Conservation (phyloP, 2,113 vertebrate species). For the Lepus timidus region DNA sequence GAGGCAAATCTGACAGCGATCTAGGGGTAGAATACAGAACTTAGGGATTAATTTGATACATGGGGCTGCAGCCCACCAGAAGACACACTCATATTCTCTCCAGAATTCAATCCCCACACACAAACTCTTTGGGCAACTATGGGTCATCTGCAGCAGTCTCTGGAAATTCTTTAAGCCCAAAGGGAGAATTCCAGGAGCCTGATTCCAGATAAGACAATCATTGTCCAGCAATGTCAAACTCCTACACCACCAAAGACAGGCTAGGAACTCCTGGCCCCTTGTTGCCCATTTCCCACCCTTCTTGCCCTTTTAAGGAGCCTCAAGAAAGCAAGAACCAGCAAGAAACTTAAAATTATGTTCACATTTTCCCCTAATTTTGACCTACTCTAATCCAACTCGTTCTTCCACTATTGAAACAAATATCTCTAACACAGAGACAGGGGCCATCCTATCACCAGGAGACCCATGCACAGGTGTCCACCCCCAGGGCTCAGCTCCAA, state of each 20-base stretch:
- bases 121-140: background rate
- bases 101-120: background rate
- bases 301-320: background rate
- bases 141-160: background rate
- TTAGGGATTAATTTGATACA: background rate
- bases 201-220: background rate
- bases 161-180: slow-evolving; percentile 14
- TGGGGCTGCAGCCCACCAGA: background rate
- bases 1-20: background rate
- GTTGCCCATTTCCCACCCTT: background rate
- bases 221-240: background rate
- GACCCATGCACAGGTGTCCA: background rate
- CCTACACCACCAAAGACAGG: background rate
- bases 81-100: background rate
- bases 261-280: slow-evolving; percentile 3
- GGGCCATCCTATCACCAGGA: background rate
- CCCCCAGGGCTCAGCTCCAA: background rate
- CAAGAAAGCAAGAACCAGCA: slow-evolving; percentile 21
- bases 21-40: background rate
- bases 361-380: slow-evolving; percentile 34
- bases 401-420: slow-evolving; percentile 41
- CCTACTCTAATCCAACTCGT: background rate
- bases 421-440: slow-evolving; percentile 20
- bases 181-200: slow-evolving; percentile 1
- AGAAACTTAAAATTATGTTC: slow-evolving; percentile 36